These are phyloP conservation scores for Agonopterix subpropinquella DNA, from an alignment of 2,888 invertebrate genomes.

Conservation along the genomic window DNA sequence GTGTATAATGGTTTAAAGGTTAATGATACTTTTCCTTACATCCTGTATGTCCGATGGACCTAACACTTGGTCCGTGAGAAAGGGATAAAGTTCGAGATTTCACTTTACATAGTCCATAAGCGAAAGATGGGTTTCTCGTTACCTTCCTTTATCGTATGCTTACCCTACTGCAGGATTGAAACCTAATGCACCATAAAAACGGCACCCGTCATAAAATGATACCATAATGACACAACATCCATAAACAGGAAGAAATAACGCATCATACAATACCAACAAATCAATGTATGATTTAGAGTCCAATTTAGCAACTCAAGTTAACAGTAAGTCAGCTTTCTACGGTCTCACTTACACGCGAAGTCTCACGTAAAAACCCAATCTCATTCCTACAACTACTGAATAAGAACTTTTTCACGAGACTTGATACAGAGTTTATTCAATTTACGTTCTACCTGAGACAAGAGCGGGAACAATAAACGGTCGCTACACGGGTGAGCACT, in stretches of 20 bases:
- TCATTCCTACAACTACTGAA: too few species aligned
- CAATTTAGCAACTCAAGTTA: conserved; percentile 37
- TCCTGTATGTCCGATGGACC: too few species aligned
- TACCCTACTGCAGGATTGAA: too few species aligned
- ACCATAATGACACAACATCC: background rate
- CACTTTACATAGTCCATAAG: too few species aligned
- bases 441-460: conserved; percentile 40
- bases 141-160: too few species aligned
- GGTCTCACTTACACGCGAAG: conserved; percentile 6
- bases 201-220: background rate
- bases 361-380: conserved; percentile 10
- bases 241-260: background rate
- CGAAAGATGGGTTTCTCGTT: too few species aligned
- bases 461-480: conserved; percentile 46
- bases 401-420: too few species aligned
- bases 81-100: too few species aligned
- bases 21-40: too few species aligned
- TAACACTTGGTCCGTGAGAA: too few species aligned
- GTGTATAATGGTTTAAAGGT: too few species aligned
- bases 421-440: conserved; percentile 32
- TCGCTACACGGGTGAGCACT: conserved; percentile 64
- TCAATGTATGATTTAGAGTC: conserved; percentile 40
- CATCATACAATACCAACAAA: conserved; percentile 22
- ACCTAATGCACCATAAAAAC: background rate
- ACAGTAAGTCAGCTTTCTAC: conserved; percentile 23